Evolutionary conservation across 2,888 invertebrate genomes (phyloP).

Genomic region (Dryomyza anilis): DNA sequence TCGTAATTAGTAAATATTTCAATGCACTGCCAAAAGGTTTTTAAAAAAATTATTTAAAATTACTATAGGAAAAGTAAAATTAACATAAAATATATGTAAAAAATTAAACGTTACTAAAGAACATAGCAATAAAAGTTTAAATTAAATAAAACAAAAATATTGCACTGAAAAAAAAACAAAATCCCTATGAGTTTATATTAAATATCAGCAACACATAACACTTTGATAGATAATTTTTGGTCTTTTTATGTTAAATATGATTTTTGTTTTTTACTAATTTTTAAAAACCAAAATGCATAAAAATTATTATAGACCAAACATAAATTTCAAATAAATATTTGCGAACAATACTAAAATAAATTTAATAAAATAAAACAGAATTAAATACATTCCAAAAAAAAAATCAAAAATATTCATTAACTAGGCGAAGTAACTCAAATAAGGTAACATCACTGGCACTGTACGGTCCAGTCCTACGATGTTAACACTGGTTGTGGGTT

Average conservation of each 20-base stretch:
- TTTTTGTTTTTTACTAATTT: too few species aligned
- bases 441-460: constrained; percentile 5
- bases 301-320: too few species aligned
- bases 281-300: too few species aligned
- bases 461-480: constrained; percentile 7
- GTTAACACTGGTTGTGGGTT: constrained; percentile 15
- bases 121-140: constrained; percentile 21
- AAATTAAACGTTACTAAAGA: constrained; percentile 23
- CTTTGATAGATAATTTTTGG: too few species aligned
- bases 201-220: too few species aligned
- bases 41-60: constrained; percentile 42
- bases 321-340: too few species aligned
- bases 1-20: constrained; percentile 38
- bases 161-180: constrained; percentile 32
- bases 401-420: too few species aligned
- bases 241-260: too few species aligned
- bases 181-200: constrained; percentile 34
- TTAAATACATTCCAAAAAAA: too few species aligned
- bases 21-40: constrained; percentile 60
- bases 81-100: constrained; percentile 2
- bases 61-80: constrained; percentile 31
- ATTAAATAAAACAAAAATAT: constrained; percentile 19
- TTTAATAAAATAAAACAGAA: too few species aligned
- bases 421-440: too few species aligned
- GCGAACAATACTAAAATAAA: too few species aligned